Evolutionary conservation across 2,113 vertebrate genomes (phyloP).

Genomic region (Bungarus multicinctus): DNA sequence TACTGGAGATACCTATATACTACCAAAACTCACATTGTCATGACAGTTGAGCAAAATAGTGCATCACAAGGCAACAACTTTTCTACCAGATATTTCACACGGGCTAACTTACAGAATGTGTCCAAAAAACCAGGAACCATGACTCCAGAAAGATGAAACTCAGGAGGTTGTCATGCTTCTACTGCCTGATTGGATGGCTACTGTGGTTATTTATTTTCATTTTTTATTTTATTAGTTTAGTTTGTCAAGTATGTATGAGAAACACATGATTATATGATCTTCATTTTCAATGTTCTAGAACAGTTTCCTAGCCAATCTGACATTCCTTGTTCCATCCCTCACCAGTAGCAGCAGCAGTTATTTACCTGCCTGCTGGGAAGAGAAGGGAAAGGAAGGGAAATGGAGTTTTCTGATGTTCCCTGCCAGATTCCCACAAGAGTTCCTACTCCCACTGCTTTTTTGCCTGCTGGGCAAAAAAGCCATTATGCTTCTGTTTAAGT

Average conservation of each 20-base stretch:
- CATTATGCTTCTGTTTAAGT: background rate
- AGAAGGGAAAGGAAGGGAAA: background rate
- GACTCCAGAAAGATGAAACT: too few relatives aligned
- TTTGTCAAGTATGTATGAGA: too few relatives aligned
- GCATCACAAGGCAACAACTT: too few relatives aligned
- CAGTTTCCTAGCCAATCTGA: background rate
- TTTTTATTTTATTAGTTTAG: too few relatives aligned
- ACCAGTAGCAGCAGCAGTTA: background rate
- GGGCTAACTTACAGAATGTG: too few relatives aligned
- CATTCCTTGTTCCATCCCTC: background rate
- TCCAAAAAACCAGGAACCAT: too few relatives aligned
- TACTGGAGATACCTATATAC: background rate
- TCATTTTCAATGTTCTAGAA: background rate
- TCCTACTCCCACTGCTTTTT: background rate
- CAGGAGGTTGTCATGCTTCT: too few relatives aligned
- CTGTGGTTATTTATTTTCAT: too few relatives aligned
- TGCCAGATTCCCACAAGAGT: background rate
- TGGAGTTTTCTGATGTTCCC: background rate
- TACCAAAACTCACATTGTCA: too few relatives aligned
- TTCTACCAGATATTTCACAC: too few relatives aligned
- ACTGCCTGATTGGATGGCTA: too few relatives aligned
- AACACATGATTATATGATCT: background rate
- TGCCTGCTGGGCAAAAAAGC: background rate
- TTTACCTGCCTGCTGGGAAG: background rate
- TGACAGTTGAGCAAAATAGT: too few relatives aligned